Evolutionary conservation across 2,888 invertebrate genomes (phyloP), one percentile per base, ranked within the genome.

Genomic region (Meganola albula): DNA sequence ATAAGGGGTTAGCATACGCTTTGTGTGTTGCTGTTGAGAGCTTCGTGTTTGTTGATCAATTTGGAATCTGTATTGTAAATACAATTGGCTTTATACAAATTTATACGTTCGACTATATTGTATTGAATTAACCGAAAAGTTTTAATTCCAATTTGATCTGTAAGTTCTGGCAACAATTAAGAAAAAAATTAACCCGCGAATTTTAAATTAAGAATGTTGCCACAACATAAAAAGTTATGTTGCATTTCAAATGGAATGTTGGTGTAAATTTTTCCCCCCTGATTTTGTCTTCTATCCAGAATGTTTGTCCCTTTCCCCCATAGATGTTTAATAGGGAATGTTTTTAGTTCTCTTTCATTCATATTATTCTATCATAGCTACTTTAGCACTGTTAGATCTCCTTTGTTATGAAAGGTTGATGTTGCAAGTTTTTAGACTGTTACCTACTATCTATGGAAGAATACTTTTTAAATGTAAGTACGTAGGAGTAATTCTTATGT

Each of bases 231-330:
- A 50, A 55, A 53, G 63, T 68, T 66, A 59, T 53, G 68, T 72
- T 74, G 76, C 75, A 70, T 72, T 64, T 79, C 88, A 88, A 89
- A 89, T 89, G 89, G 89, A 89, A 89, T 89, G 89, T 89, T 89
- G 89, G 89, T 89, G 89, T 89, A 89, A 72, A 78, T 77, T 83
- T 74, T 63, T 57, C 63, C 53, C 63, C 53, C 60, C 58, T 53
- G 51, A 54, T 63, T 72, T 70, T 65, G 51, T 63, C 58, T 58
- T 48, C 54, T 62, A 73, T 64, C 77, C 59, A 64, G 92, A 91
- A 92, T 92, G 92, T 90, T 88, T 88, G 53, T 64, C 79, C 83
- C 59, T 46, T 46, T 31, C 59, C 71, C 69, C 48, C 18, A 63
- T 82, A 77, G 87, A 76, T 62, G 40, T n/a, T n/a, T n/a, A n/a